Percentiles rank a stretch among this genome's conserved stretches.
Evolutionary conservation across 2,888 invertebrate genomes (phyloP).

Genomic region (Pinctada fucata): DNA sequence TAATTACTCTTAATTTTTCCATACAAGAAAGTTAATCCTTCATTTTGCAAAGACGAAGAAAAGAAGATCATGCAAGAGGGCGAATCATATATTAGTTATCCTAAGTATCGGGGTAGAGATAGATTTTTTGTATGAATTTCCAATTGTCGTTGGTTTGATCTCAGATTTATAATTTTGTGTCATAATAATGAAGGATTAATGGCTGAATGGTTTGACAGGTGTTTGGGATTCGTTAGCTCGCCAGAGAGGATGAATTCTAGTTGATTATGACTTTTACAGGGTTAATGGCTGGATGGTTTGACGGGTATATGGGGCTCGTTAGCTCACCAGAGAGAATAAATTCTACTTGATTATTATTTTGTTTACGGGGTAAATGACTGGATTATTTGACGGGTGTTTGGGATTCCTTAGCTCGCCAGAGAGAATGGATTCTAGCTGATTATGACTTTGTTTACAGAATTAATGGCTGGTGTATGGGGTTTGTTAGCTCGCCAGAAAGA

Average conservation of each 20-base stretch:
- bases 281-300: constrained; percentile 55
- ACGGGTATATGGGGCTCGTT: constrained; percentile 46
- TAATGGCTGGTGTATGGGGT: constrained; percentile 49
- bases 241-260: constrained; percentile 41
- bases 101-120: too few species aligned
- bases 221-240: constrained; percentile 41
- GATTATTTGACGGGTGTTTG: too few species aligned
- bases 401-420: constrained; percentile 41
- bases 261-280: constrained; percentile 31
- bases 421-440: constrained; percentile 37
- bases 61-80: too few species aligned
- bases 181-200: too few species aligned
- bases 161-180: too few species aligned
- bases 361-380: constrained; percentile 48
- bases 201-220: constrained; percentile 52
- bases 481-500: constrained; percentile 40
- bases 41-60: too few species aligned
- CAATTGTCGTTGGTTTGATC: too few species aligned
- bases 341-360: too few species aligned
- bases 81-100: too few species aligned
- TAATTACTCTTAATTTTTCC: too few species aligned
- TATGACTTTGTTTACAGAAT: constrained; percentile 35
- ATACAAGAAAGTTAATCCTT: too few species aligned
- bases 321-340: constrained; percentile 39
- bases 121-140: too few species aligned